A percentile compares a stretch with the other conserved stretches of the same genome.
Conservation (phyloP, 2,888 invertebrate genomes). For the Melinaea menophilus region DNA sequence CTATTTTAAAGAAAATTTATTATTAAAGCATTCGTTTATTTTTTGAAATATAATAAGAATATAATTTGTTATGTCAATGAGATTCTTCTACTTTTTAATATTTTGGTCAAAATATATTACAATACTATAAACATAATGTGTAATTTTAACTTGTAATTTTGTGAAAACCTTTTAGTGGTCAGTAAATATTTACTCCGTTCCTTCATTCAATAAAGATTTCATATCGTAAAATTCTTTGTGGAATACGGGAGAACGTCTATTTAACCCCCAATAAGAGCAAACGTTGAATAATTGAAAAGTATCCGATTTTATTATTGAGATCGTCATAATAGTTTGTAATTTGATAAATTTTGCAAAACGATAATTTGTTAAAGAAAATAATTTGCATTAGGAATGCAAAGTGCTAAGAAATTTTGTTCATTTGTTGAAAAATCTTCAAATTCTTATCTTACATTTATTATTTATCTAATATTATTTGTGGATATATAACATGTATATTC, state of each 20-base stretch:
- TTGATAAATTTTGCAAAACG: conserved; percentile 24
- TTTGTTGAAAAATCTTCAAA: conserved; percentile 21
- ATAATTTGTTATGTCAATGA: no score
- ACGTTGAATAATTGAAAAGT: conserved; percentile 25
- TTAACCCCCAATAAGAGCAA: conserved; percentile 9
- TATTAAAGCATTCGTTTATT: neutral
- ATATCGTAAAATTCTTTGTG: conserved; percentile 12
- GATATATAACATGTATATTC: no score
- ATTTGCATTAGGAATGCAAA: conserved; percentile 18
- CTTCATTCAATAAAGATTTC: conserved; percentile 11
- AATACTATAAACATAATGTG: no score
- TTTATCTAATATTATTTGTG: no score
- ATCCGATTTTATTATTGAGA: conserved; percentile 24
- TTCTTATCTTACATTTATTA: neutral
- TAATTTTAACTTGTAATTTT: neutral
- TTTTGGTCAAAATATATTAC: no score
- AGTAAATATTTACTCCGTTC: conserved; percentile 1
- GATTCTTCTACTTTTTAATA: no score
- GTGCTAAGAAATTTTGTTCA: neutral
- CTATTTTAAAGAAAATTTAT: conserved; percentile 12
- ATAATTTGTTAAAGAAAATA: conserved; percentile 25
- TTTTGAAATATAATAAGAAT: no score
- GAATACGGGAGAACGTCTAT: conserved; percentile 16
- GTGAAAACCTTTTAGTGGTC: neutral
- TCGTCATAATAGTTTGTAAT: conserved; percentile 22